Evolutionary conservation across 64 coral and sea anemone species (phyloP).

Genomic region (Orbicella faveolata): DNA sequence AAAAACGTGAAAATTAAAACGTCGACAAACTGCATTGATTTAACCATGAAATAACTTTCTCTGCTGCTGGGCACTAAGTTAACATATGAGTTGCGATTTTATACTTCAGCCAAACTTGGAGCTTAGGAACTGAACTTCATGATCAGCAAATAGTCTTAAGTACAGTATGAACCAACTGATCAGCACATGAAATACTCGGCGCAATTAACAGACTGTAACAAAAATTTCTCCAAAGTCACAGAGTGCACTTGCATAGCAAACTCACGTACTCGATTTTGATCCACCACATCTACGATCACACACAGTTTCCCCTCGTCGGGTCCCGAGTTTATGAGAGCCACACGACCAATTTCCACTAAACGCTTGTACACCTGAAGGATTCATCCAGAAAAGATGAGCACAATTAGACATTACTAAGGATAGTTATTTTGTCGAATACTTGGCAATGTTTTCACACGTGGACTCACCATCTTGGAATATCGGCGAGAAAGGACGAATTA

Average conservation of each 20-base stretch:
- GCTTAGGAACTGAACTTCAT: no score
- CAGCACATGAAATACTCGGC: no score
- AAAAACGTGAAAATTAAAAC: no score
- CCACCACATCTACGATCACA: conserved; percentile 97
- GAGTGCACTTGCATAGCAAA: no score
- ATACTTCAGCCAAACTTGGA: no score
- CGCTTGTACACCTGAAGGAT: conserved; percentile 91
- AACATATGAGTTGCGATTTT: no score
- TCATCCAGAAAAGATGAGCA: conserved; percentile 22
- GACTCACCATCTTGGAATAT: conserved; percentile 95
- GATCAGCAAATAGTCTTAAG: no score
- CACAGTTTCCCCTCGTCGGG: conserved; percentile 97
- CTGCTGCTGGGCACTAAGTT: no score
- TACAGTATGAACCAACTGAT: no score
- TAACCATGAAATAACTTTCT: no score
- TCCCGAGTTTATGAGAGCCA: conserved; percentile 94
- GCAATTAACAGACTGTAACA: no score
- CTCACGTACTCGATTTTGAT: conserved; percentile 92
- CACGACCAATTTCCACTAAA: conserved; percentile 98
- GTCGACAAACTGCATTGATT: no score
- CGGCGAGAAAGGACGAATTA: conserved; percentile 47
- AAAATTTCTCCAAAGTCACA: not conserved
- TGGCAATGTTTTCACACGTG: conserved; percentile 79
- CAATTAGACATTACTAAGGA: not conserved
- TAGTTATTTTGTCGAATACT: conserved; percentile 27